Evolutionary conservation across 2,113 vertebrate species (phyloP), one percentile per base, ranked within the genome.

Genomic region (Eublepharis macularius): DNA sequence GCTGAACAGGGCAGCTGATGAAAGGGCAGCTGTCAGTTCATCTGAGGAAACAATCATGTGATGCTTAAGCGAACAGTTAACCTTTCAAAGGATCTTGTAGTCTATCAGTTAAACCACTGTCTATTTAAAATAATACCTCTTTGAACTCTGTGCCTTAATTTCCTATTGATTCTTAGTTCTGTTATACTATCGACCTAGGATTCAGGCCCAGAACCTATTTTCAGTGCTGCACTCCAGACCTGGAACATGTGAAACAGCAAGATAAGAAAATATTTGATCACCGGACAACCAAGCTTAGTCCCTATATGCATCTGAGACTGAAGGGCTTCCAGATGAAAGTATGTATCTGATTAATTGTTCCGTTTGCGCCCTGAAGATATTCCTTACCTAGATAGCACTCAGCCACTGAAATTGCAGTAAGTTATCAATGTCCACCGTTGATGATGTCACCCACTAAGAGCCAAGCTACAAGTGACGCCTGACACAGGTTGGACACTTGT

Each of bases 41-140:
- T 84, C 81, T 90, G 60, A 87, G 75, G 84, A 90, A 83, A 65
- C 24, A 83, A 57, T 39, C 75, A 43, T 36, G 45, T 12, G 57
- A 39, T 29, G 54, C 86, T 88, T 89, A 93, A 87, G 63, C 65
- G 86, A 92, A 54, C 51, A 87, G 85, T 39, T 76, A 90, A 69
- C 54, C 74, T 91, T 92, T 82, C 89, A 12, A 72, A 73, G 41
- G 45, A 39, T 36, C 34, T 41, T 41, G 47, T 57, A 47, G 32
- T 26, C 39, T 17, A 36, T 13, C 13, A 14, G 36, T 49, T 39
- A n/a, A 36, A n/a, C 36, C 51, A 57, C 6, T 26, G 13, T 51
- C 24, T 72, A 17, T 57, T 72, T 72, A 39, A 19, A 72, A 82
- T 6, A 54, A 21, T 70, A 39, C 39, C 57, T 34, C 17, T 49